Percentiles rank a stretch among this genome's conserved stretches.
Conservation (phyloP, 2,888 invertebrate genomes). For the Caenorhabditis macrosperma region DNA sequence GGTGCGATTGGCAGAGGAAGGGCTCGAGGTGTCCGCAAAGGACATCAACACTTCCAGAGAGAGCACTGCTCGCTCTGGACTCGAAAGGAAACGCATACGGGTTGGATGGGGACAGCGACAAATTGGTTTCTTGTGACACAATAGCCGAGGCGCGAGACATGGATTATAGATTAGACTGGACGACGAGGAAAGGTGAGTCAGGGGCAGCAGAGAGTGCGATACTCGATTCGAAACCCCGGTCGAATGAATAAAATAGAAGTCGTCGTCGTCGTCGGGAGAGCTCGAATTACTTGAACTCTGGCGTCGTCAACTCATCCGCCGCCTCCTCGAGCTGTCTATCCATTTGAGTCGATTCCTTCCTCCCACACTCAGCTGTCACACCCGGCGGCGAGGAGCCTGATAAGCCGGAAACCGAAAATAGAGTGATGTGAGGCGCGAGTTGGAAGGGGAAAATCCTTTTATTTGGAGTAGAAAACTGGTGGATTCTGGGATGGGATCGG, state of each 20-base stretch:
- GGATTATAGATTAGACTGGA: conserved; percentile 20
- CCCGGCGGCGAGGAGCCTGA: neutral
- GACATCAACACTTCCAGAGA: conserved; percentile 40
- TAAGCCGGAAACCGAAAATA: neutral
- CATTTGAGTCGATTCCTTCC: conserved; percentile 1
- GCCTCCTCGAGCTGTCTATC: conserved; percentile 16
- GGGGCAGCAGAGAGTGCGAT: neutral
- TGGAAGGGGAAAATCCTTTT: neutral
- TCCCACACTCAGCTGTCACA: conserved; percentile 48
- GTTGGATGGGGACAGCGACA: too few relatives aligned
- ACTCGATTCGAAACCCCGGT: neutral
- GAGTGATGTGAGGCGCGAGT: neutral
- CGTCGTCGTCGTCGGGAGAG: neutral
- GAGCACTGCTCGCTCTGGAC: conserved; percentile 41
- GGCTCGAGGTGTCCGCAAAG: conserved; percentile 48
- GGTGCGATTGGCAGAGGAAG: neutral
- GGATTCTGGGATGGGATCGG: too few relatives aligned
- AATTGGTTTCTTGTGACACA: conserved; percentile 50
- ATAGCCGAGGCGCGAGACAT: neutral
- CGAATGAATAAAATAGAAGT: conserved; percentile 8
- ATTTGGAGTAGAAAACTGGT: too few relatives aligned
- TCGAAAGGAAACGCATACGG: conserved; percentile 47
- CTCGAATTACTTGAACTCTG: conserved; percentile 52
- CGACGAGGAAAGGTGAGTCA: neutral
- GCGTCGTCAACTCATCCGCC: conserved; percentile 32